Conservation (phyloP, 2,113 vertebrate genomes). For the Oncorhynchus keta region DNA sequence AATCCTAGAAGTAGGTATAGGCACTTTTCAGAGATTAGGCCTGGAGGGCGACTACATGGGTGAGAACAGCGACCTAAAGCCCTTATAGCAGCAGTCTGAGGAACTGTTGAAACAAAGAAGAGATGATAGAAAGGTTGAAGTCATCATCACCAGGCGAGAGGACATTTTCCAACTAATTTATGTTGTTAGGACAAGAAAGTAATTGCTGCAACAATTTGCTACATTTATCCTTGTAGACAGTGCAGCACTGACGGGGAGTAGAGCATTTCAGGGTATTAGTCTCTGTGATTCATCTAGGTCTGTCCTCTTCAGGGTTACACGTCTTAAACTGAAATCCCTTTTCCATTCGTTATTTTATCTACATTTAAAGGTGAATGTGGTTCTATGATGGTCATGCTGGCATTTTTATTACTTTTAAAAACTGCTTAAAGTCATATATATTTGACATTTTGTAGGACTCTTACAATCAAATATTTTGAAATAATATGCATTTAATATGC, state of each 20-base stretch:
- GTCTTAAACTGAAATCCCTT: slow-evolving; percentile 3
- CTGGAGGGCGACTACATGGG: no score
- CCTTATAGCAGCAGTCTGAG: background rate
- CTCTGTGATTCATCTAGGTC: slow-evolving; percentile 1
- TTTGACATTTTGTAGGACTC: no score
- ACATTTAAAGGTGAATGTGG: background rate
- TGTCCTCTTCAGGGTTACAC: slow-evolving; percentile 37
- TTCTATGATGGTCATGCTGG: background rate
- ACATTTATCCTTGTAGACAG: background rate
- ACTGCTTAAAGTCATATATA: no score
- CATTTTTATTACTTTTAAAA: no score
- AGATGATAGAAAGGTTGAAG: background rate
- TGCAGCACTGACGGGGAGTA: slow-evolving; percentile 18
- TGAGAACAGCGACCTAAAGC: background rate
- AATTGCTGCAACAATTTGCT: background rate
- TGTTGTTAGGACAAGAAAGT: background rate
- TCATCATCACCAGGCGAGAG: background rate
- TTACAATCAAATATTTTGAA: no score
- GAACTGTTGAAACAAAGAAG: background rate
- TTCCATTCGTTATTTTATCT: background rate
- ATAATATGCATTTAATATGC: no score
- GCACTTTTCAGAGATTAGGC: no score
- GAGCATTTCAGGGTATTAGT: background rate
- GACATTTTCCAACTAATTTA: background rate
- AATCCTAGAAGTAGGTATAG: no score